A percentile compares a stretch with the other conserved stretches of the same genome.
Evolutionary conservation across 2,797 vertebrate genomes (phyloP).

Genomic region (Strix occidentalis): DNA sequence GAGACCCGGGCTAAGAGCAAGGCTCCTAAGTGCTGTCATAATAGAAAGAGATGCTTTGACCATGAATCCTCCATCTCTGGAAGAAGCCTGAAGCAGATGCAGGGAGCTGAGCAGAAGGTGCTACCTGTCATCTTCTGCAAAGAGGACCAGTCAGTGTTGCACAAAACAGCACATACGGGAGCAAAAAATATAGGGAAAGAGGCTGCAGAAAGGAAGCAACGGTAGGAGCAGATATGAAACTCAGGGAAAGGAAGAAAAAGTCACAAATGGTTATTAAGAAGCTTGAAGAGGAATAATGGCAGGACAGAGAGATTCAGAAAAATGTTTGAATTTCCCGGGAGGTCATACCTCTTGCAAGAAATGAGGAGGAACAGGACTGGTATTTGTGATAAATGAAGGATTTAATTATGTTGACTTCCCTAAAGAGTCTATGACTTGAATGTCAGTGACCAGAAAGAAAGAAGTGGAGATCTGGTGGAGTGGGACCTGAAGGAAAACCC

Average conservation of each 20-base stretch:
- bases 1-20: background rate
- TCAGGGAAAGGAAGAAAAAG: background rate
- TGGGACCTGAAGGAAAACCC: background rate
- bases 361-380: background rate
- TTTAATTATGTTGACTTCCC: background rate
- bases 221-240: background rate
- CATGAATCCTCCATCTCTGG: background rate
- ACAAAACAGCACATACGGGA: accelerated
- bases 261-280: background rate
- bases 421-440: background rate
- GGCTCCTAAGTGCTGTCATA: background rate
- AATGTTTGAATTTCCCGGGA: background rate
- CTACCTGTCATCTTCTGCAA: background rate
- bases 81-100: background rate
- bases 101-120: background rate
- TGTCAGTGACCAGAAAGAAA: background rate
- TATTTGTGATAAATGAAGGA: background rate
- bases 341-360: background rate
- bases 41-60: background rate
- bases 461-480: background rate
- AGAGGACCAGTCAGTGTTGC: background rate
- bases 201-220: background rate
- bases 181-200: background rate
- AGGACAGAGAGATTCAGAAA: background rate
- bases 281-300: background rate